These are phyloP conservation scores for Labia minor DNA, from an alignment of 2,888 invertebrate species.

Conservation along the genomic window DNA sequence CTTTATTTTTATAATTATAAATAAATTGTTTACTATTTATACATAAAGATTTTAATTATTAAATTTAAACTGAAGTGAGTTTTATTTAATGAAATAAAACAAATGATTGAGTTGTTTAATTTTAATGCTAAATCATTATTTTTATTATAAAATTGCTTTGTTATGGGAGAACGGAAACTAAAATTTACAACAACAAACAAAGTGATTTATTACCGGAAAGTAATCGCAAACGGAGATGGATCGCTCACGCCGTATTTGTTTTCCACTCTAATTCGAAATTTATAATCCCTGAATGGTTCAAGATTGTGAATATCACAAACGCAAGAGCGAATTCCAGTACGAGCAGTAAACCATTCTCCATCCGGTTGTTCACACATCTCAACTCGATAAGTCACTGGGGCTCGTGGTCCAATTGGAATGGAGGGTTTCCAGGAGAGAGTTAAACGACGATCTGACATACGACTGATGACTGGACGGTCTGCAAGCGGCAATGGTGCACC, in stretches of 20 bases:
- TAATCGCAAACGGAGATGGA: constrained; percentile 82
- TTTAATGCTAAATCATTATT: too few relatives aligned
- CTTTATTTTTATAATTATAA: background rate
- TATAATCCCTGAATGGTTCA: constrained; percentile 88
- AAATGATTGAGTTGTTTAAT: too few relatives aligned
- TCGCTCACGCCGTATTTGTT: constrained; percentile 95
- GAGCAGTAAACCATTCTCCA: constrained; percentile 85
- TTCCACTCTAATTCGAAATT: constrained; percentile 89
- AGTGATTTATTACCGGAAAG: constrained; percentile 43
- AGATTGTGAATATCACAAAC: constrained; percentile 81
- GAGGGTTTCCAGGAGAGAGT: constrained; percentile 91
- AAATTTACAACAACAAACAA: too few relatives aligned
- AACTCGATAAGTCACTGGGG: constrained; percentile 86
- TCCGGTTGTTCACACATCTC: constrained; percentile 89
- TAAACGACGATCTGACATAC: constrained; percentile 80
- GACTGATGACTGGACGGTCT: constrained; percentile 83
- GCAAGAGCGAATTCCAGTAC: constrained; percentile 69
- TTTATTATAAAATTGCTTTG: background rate
- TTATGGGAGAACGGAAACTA: too few relatives aligned
- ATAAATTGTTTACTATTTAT: background rate
- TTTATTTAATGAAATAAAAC: too few relatives aligned
- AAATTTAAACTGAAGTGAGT: too few relatives aligned
- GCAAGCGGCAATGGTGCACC: constrained; percentile 79
- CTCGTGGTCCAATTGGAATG: constrained; percentile 72
- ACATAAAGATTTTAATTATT: constrained; percentile 19